Evolutionary conservation across 2,888 invertebrate genomes (phyloP), one percentile per base, ranked within the genome.

Genomic region (Ochropacha duplaris): DNA sequence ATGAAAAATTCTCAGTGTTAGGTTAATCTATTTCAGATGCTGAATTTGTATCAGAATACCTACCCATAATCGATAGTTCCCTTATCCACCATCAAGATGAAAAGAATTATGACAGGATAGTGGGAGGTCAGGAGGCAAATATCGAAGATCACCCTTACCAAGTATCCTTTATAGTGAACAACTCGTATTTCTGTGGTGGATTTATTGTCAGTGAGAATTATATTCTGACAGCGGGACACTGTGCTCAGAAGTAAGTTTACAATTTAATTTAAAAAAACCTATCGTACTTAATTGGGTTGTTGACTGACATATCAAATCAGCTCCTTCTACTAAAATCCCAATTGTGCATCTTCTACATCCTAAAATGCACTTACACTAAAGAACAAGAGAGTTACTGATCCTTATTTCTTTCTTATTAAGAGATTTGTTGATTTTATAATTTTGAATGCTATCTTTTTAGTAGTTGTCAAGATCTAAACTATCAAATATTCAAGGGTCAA

Each of bases 221-320:
- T 61, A 87, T 93, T 14, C 28, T 91, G n/a, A 93, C 93, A 0
- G 93, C 93, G 0, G 93, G 78, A 0, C 93, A 93, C 70, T 94
- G 93, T 57, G 85, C 91, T 5, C 84, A 86, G 58, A 70, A 89
- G 93, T 93, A 78, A 74, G 87, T 74, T 55, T 0, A 24, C 51
- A 26, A 24, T 49, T 49, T n/a, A n/a, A 16, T 49, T 58, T 55
- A 31, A 31, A 6, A 31, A 9, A n/a, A n/a, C n/a, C 9, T 11
- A 31, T 9, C 11, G 31, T 31, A n/a, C n/a, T n/a, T n/a, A n/a
- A n/a, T n/a, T n/a, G n/a, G n/a, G n/a, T n/a, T n/a, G n/a, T n/a
- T n/a, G n/a, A n/a, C n/a, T n/a, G n/a, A n/a, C n/a, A n/a, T n/a
- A n/a, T n/a, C n/a, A n/a, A n/a, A n/a, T n/a, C n/a, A n/a, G n/a